Percentiles rank a stretch among this genome's conserved stretches.
These are phyloP conservation scores for Riparia riparia DNA, from an alignment of 2,113 vertebrate species.

Conservation along the genomic window DNA sequence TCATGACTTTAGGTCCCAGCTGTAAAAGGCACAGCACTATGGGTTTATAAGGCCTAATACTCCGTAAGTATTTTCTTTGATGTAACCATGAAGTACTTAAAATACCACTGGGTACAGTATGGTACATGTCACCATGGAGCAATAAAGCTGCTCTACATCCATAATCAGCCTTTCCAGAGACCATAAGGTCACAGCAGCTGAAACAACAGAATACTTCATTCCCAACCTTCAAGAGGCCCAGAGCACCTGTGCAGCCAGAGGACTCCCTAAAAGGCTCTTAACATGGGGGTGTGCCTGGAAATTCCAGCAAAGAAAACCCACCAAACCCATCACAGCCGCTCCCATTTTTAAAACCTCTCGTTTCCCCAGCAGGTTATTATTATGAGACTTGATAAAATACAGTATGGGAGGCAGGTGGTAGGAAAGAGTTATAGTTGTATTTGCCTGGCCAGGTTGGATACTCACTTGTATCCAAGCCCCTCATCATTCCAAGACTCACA, in stretches of 20 bases:
- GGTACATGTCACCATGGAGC: conserved; percentile 5
- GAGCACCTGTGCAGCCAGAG: conserved; percentile 20
- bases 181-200: conserved; percentile 66
- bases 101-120: conserved; percentile 43
- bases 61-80: conserved; percentile 50
- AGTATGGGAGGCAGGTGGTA: neutral
- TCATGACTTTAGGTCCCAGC: conserved; percentile 46
- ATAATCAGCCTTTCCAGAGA: conserved; percentile 53
- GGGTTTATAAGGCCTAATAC: conserved; percentile 61
- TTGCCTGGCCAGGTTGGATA: neutral
- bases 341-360: neutral
- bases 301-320: neutral
- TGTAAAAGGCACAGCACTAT: conserved; percentile 13
- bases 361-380: neutral
- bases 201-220: conserved; percentile 67
- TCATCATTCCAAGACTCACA: neutral
- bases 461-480: neutral
- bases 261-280: neutral
- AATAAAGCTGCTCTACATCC: conserved; percentile 51
- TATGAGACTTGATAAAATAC: neutral
- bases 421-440: neutral
- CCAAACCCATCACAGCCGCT: neutral
- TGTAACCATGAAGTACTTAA: conserved; percentile 55
- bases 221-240: neutral
- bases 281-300: neutral